These are phyloP conservation scores for Portunus trituberculatus DNA, from an alignment of 1,140 invertebrate genomes.

Conservation along the genomic window DNA sequence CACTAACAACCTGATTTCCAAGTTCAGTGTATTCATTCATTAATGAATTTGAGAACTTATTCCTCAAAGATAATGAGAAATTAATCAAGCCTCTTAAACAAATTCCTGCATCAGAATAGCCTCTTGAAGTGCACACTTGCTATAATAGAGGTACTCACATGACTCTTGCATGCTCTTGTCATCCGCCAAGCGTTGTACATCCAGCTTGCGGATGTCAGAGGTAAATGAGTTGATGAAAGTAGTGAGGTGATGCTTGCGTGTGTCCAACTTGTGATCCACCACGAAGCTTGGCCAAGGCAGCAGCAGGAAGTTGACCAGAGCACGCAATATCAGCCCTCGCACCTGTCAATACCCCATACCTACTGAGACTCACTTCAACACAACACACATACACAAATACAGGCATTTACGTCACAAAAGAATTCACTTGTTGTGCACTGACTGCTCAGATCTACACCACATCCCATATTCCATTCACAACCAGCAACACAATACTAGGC, in stretches of 20 bases:
- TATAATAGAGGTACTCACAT: slow-evolving; percentile 78
- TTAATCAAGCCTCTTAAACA: too few species aligned
- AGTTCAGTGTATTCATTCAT: too few species aligned
- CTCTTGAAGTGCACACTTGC: neutral
- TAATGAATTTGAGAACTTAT: too few species aligned
- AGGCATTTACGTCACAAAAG: neutral
- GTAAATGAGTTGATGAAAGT: slow-evolving; percentile 80
- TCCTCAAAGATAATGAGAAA: too few species aligned
- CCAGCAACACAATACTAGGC: neutral
- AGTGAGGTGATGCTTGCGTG: slow-evolving; percentile 77
- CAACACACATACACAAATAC: neutral
- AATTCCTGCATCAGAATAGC: neutral
- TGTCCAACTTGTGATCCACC: slow-evolving; percentile 82
- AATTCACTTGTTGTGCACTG: too few species aligned
- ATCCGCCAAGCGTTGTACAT: slow-evolving; percentile 78
- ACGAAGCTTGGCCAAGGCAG: slow-evolving; percentile 82
- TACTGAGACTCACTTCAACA: too few species aligned
- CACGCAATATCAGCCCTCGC: slow-evolving; percentile 82
- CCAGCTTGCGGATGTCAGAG: slow-evolving; percentile 79
- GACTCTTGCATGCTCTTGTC: slow-evolving; percentile 79
- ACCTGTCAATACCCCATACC: slow-evolving; percentile 79
- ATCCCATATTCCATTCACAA: neutral
- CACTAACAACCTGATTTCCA: too few species aligned
- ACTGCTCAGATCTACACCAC: too few species aligned
- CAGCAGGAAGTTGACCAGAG: slow-evolving; percentile 83